Base-by-base conservation (phyloP, 2,797 vertebrate species). In the Epinephelus coioides region DNA sequence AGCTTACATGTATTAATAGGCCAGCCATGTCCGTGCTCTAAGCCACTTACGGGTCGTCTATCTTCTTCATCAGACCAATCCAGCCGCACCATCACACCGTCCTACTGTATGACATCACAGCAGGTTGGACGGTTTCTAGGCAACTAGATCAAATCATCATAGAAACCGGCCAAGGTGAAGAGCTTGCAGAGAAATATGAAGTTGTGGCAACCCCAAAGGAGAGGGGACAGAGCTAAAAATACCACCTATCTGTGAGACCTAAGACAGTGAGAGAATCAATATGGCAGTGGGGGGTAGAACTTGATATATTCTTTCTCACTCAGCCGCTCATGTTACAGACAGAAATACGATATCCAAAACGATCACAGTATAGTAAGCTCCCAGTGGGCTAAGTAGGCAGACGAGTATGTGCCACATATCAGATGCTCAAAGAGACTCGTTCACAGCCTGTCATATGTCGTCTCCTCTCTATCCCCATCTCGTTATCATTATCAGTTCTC, bases 81-180 rank as follows among this genome's bases (percentile, higher is more conserved):
- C 86, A 87, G 79, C 87, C 83, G 82, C 87, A 75, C 69, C 89
- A 73, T 87, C 86, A 82, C 63, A 50, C 83, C 92, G 76, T 94
- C 85, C 88, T 92, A 92, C 60, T 68, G 68, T 70, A 10, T 95
- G 94, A 97, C 94, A 93, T 96, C 95, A 95, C 86, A 83, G 78
- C 76, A 78, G 88, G 85, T 92, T 68, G 53, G 91, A 79, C 86
- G 80, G 96, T 96, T 97, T 85, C 97, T 95, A 96, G 94, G 97
- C 97, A 98, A 98, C 97, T 89, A 19, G 79, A 96, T 86, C 85
- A 91, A 89, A 96, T 96, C 94, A 89, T 96, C 93, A 96, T 40
- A 73, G 94, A 96, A 95, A 95, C 92, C 0, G 64, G 46, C 76
- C 59, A 78, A 34, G 54, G 65, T 40, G 63, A 78, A 51, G 86